phyloP scores from a whole-genome alignment of 2,888 invertebrate species.

The Melieria omissa region DNA sequence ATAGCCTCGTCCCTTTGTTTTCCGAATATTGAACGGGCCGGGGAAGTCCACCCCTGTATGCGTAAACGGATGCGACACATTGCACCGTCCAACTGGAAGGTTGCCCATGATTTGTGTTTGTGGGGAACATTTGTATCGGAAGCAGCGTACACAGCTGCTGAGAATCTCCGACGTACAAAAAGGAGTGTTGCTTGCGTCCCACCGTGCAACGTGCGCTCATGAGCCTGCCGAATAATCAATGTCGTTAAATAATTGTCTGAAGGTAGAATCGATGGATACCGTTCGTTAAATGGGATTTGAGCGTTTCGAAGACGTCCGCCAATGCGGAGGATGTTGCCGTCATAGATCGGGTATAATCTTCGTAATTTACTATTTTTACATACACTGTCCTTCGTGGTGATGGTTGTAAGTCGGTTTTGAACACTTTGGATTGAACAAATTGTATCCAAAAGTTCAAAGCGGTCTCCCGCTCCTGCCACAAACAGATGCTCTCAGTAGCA shows the following conservation, averaged over 20 bases:
- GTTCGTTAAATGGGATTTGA: not conserved
- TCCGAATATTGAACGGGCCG: slow-evolving; percentile 31
- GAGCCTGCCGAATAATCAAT: slow-evolving; percentile 10
- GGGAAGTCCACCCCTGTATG: slow-evolving; percentile 33
- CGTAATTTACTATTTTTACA: slow-evolving; percentile 14
- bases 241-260: not conserved
- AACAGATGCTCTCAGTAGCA: not conserved
- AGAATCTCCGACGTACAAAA: slow-evolving; percentile 18
- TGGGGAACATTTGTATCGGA: slow-evolving; percentile 2
- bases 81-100: slow-evolving; percentile 10
- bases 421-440: slow-evolving; percentile 21
- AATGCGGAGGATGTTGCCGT: slow-evolving; percentile 22
- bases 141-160: slow-evolving; percentile 18
- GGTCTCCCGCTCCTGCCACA: slow-evolving; percentile 11
- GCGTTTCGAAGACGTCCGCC: slow-evolving; percentile 21
- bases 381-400: too few relatives aligned
- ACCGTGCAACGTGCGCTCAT: slow-evolving; percentile 5
- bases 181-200: slow-evolving; percentile 19
- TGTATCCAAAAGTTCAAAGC: slow-evolving; percentile 25
- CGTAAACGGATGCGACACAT: slow-evolving; percentile 10
- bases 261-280: not conserved
- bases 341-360: not conserved
- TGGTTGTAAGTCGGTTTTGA: too few relatives aligned
- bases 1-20: slow-evolving; percentile 34
- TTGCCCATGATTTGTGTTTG: slow-evolving; percentile 23